phyloP scores from a whole-genome alignment of 2,888 invertebrate genomes.

The Pantelozetes paolii region DNA sequence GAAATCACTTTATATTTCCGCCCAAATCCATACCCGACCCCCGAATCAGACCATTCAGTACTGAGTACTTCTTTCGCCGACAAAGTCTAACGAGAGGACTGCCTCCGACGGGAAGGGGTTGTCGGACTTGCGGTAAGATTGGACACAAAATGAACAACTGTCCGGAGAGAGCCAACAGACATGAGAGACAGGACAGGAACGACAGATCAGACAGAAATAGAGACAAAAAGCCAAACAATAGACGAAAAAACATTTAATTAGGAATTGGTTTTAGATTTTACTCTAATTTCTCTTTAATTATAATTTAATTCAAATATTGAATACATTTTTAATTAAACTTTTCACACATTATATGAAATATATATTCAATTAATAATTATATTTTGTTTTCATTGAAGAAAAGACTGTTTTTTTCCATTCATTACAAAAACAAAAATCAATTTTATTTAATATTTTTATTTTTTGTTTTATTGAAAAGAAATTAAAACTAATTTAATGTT shows the following conservation, averaged over 20 bases:
- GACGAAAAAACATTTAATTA: background rate
- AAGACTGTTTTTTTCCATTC: no score
- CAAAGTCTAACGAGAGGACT: constrained; percentile 52
- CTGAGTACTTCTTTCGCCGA: constrained; percentile 53
- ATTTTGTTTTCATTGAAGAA: no score
- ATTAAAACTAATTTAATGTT: background rate
- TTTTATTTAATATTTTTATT: no score
- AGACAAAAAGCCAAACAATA: background rate
- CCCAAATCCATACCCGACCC: constrained; percentile 46
- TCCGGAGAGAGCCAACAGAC: constrained; percentile 48
- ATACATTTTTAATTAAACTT: background rate
- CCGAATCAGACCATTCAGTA: background rate
- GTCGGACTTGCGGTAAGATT: constrained; percentile 58
- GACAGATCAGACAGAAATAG: background rate
- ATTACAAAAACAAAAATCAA: no score
- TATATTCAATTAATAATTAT: no score
- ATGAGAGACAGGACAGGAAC: background rate
- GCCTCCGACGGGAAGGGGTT: constrained; percentile 58
- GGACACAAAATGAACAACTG: constrained; percentile 58
- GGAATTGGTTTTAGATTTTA: background rate
- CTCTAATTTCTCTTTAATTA: background rate
- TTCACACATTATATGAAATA: no score
- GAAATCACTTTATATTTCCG: constrained; percentile 30
- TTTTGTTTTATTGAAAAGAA: no score
- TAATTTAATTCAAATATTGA: background rate